Conservation (phyloP, 2,113 vertebrate species). For the Sander lucioperca region DNA sequence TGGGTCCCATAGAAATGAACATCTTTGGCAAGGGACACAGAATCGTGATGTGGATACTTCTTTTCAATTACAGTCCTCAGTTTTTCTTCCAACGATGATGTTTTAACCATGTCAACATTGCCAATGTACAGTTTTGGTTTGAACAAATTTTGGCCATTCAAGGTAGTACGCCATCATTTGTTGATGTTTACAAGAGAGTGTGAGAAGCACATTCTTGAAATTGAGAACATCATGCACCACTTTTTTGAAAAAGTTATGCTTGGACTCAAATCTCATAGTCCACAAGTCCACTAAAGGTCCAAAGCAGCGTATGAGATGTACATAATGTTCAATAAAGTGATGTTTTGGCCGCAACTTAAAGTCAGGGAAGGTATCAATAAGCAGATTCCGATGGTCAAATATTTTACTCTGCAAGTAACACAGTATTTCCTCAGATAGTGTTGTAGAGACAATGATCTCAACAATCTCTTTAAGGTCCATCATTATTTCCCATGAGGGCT, state of each 20-base stretch:
- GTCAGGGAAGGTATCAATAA: slow-evolving; percentile 13
- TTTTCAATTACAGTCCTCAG: neutral
- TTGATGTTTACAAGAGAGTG: too few relatives aligned
- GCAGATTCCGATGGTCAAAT: slow-evolving; percentile 3
- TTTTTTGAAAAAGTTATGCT: too few relatives aligned
- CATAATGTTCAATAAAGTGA: slow-evolving; percentile 9
- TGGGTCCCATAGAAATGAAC: slow-evolving; percentile 5
- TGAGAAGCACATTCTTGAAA: too few relatives aligned
- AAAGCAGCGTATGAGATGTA: slow-evolving; percentile 1
- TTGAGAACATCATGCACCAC: too few relatives aligned
- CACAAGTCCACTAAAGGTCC: too few relatives aligned
- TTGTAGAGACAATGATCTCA: too few relatives aligned
- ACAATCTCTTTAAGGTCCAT: too few relatives aligned
- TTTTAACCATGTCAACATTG: neutral
- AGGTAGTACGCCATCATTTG: too few relatives aligned
- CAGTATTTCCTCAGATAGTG: slow-evolving; percentile 31
- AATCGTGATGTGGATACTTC: neutral
- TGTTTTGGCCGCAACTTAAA: slow-evolving; percentile 18
- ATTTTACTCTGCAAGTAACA: slow-evolving; percentile 23
- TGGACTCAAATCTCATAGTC: too few relatives aligned
- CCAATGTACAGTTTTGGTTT: slow-evolving; percentile 1
- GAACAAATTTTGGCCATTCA: too few relatives aligned
- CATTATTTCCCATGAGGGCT: too few relatives aligned
- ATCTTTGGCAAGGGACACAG: slow-evolving; percentile 6
- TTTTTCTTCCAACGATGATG: neutral